A percentile compares a stretch with the other conserved stretches of the same genome.
phyloP scores from a whole-genome alignment of 1,140 invertebrate species.

The Mya arenaria region DNA sequence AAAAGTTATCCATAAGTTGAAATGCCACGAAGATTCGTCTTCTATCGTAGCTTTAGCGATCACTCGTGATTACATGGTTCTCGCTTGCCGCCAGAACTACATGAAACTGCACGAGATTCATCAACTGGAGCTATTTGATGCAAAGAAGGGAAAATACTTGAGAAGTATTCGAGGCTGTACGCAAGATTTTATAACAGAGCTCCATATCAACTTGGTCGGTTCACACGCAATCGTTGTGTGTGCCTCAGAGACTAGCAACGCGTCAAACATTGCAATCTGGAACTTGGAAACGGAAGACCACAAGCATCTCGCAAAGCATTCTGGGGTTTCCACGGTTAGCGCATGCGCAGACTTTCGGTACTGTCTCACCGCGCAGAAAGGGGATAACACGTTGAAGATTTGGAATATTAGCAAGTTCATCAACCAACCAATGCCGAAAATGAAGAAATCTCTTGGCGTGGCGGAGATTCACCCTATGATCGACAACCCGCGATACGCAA shows the following conservation, averaged over 20 bases:
- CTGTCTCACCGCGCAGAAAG: slow-evolving; percentile 72
- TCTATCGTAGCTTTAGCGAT: slow-evolving; percentile 72
- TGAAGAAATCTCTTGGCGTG: slow-evolving; percentile 73
- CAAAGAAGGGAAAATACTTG: slow-evolving; percentile 71
- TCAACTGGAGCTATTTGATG: slow-evolving; percentile 77
- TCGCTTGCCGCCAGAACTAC: slow-evolving; percentile 74
- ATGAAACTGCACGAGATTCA: slow-evolving; percentile 75
- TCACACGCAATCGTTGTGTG: slow-evolving; percentile 75
- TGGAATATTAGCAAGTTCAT: slow-evolving; percentile 77
- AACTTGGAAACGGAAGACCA: slow-evolving; percentile 81
- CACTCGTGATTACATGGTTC: slow-evolving; percentile 76
- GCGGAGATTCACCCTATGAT: slow-evolving; percentile 73
- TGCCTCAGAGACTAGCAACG: slow-evolving; percentile 67
- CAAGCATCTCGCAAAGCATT: slow-evolving; percentile 79
- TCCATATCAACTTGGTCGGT: slow-evolving; percentile 74
- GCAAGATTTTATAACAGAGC: slow-evolving; percentile 69
- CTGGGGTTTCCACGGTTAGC: slow-evolving; percentile 68
- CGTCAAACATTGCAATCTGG: slow-evolving; percentile 78
- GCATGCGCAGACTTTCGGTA: slow-evolving; percentile 75
- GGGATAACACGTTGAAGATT: slow-evolving; percentile 72
- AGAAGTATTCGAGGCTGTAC: slow-evolving; percentile 77
- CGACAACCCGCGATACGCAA: slow-evolving; percentile 75
- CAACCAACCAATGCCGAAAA: slow-evolving; percentile 72
- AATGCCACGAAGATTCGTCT: slow-evolving; percentile 73
- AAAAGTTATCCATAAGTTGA: slow-evolving; percentile 69